Percentiles rank a stretch among this genome's conserved stretches.
Evolutionary conservation across 2,113 vertebrate species (phyloP).

Genomic region (Dendrocopos noguchii): DNA sequence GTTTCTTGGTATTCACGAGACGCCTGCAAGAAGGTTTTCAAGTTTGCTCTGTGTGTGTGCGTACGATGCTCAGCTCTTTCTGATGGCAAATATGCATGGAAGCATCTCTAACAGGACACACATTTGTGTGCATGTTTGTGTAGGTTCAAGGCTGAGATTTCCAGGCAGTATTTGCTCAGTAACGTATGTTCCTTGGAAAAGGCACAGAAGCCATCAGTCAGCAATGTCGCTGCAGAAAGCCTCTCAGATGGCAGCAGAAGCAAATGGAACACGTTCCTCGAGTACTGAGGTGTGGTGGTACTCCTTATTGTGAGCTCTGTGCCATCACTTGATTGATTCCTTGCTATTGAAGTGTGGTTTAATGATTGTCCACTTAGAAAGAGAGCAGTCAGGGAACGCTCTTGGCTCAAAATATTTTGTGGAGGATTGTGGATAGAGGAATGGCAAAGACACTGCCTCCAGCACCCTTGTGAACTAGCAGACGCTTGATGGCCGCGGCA

Average conservation of each 20-base stretch:
- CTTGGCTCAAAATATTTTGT: not conserved
- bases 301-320: not conserved
- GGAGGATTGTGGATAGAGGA: not conserved
- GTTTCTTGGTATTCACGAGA: conserved; percentile 65
- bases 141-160: conserved; percentile 2
- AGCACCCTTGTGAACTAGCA: not conserved
- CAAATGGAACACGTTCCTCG: not conserved
- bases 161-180: conserved; percentile 60
- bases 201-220: conserved; percentile 61
- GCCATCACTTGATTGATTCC: conserved; percentile 1
- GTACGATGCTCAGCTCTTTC: conserved; percentile 40
- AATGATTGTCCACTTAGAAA: conserved; percentile 43
- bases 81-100: conserved; percentile 49
- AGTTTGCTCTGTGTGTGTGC: conserved; percentile 36
- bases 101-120: conserved; percentile 39
- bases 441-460: not conserved
- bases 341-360: not conserved
- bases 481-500: not conserved
- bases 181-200: conserved; percentile 69
- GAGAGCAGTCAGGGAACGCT: not conserved
- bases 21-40: conserved; percentile 60
- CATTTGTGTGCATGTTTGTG: conserved; percentile 40
- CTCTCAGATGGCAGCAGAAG: conserved; percentile 51
- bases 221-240: conserved; percentile 14
- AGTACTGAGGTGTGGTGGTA: not conserved